These are phyloP conservation scores for Intellagama lesueurii DNA, from an alignment of 2,797 vertebrate species.

Conservation along the genomic window DNA sequence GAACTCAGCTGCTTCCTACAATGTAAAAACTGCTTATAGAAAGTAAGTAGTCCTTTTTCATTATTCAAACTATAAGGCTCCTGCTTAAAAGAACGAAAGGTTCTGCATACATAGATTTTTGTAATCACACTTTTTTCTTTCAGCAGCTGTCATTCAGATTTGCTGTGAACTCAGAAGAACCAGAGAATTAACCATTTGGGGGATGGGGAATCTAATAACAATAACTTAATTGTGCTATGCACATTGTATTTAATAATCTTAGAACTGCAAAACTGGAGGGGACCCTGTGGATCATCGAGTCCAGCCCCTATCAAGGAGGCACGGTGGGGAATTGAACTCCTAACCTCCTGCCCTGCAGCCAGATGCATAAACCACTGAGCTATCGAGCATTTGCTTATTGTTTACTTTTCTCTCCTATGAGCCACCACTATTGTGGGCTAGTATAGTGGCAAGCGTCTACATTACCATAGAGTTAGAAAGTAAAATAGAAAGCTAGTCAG, in stretches of 20 bases:
- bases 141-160: not conserved
- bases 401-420: not conserved
- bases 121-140: not conserved
- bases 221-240: not conserved
- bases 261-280: too few species aligned
- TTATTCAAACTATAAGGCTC: not conserved
- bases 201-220: not conserved
- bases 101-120: not conserved
- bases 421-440: not conserved
- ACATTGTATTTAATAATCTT: not conserved
- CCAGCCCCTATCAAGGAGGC: too few species aligned
- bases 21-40: conserved; percentile 98
- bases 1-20: conserved; percentile 99
- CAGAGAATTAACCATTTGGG: not conserved
- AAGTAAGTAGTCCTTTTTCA: conserved; percentile 85
- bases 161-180: not conserved
- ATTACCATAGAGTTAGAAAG: not conserved
- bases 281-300: too few species aligned
- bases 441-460: not conserved
- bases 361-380: too few species aligned
- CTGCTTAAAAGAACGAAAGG: not conserved
- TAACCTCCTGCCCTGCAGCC: too few species aligned
- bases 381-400: too few species aligned
- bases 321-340: too few species aligned
- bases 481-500: not conserved